phyloP scores from a whole-genome alignment of 2,113 vertebrate genomes.

The Odontesthes bonariensis region DNA sequence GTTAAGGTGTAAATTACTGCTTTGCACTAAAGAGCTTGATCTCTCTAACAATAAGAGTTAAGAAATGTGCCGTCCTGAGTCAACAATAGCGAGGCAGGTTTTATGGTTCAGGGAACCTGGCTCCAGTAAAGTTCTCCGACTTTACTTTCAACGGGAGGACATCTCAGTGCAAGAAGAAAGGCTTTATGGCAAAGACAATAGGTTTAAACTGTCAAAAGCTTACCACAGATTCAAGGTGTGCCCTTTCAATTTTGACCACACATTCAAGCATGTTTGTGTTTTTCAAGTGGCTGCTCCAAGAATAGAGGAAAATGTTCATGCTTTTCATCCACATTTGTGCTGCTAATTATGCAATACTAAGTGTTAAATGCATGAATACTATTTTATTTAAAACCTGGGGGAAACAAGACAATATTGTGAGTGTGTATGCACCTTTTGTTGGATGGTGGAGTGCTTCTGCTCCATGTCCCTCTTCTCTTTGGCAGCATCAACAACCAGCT shows the following conservation, averaged over 20 bases:
- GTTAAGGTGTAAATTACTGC: too few species aligned
- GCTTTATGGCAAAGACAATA: slow-evolving; percentile 4
- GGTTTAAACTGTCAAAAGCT: slow-evolving; percentile 6
- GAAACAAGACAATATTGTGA: not conserved
- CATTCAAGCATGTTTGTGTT: not conserved
- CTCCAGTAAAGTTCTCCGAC: not conserved
- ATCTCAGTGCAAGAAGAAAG: not conserved
- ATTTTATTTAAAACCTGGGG: not conserved
- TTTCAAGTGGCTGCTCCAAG: not conserved
- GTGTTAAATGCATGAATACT: not conserved
- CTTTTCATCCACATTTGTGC: not conserved
- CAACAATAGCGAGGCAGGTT: too few species aligned
- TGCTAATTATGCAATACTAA: not conserved
- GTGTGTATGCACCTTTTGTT: slow-evolving; percentile 90
- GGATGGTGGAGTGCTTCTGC: slow-evolving; percentile 97
- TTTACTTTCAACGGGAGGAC: not conserved
- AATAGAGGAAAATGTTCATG: not conserved
- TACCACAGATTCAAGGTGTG: not conserved
- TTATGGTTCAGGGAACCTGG: too few species aligned
- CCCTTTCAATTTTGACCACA: not conserved
- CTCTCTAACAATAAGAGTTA: too few species aligned
- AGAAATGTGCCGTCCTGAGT: too few species aligned
- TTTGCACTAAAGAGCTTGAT: too few species aligned
- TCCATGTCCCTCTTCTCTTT: slow-evolving; percentile 98
- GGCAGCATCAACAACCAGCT: slow-evolving; percentile 92